Evolutionary conservation across 2,113 vertebrate genomes (phyloP), one percentile per base, ranked within the genome.

Genomic region (Sisor rabdophorus): DNA sequence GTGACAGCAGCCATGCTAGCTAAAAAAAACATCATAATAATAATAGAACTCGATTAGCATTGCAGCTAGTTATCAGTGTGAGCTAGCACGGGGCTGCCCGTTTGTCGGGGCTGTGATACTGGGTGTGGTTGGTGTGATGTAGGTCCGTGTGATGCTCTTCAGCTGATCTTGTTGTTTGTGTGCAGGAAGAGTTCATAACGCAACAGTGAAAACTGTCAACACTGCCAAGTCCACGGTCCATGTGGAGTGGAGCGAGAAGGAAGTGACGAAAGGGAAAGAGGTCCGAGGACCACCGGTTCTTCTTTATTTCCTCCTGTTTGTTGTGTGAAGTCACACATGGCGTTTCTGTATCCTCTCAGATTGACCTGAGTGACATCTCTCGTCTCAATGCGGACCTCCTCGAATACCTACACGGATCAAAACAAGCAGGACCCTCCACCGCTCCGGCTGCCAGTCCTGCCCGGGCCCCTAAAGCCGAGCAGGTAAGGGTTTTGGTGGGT

Each of bases 191-290:
- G 83, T 92, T 0, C 92, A 93, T 63, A 60, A 28, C 4, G 89
- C 92, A 0, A 88, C 70, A 0, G 87, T 93, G 24, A 90, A 85
- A 71, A 78, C 84, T 0, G 80, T 85, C 2, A 84, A 89, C n/a
- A 0, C 20, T 0, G 15, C 10, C 8, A 90, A 87, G 60, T 83
- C 83, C 8, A 68, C 78, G 1, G 84, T 86, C 1, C 85, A 85
- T 73, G 87, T 91, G 0, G 90, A 93, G 55, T 93, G 92, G 92
- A 0, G 7, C 0, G 92, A 92, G 78, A 86, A 83, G 1, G 82
- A 80, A 0, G 55, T 26, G 0, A 81, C 44, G 61, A 83, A 89
- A 36, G 87, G 85, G 15, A 93, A 93, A 79, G 91, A 92, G 86
- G 92, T 92, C n/a, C n/a, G n/a, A n/a, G n/a, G n/a, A n/a, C n/a